phyloP scores from a whole-genome alignment of 2,888 invertebrate species.

The Ennomos erosarius region DNA sequence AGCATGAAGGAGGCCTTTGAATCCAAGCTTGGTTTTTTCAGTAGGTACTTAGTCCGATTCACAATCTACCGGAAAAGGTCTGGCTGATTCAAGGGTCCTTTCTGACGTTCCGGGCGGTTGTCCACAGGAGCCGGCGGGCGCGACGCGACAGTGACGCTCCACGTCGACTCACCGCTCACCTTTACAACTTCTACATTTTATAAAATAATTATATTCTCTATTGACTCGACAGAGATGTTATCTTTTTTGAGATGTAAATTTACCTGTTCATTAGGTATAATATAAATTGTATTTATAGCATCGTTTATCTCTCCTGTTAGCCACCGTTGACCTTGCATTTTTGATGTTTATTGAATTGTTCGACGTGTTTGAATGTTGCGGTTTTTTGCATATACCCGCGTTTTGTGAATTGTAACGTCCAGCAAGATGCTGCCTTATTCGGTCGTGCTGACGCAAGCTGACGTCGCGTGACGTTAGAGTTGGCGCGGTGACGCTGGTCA shows the following conservation, averaged over 20 bases:
- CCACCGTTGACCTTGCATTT: conserved; percentile 76
- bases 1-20: too few relatives aligned
- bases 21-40: too few relatives aligned
- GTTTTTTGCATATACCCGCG: conserved; percentile 43
- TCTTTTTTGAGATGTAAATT: conserved; percentile 83
- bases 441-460: conserved; percentile 15
- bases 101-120: conserved; percentile 29
- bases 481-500: neutral
- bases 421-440: conserved; percentile 27
- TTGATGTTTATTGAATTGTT: conserved; percentile 77
- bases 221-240: conserved; percentile 71
- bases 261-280: conserved; percentile 74
- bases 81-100: too few relatives aligned
- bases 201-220: conserved; percentile 72
- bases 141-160: conserved; percentile 62
- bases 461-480: conserved; percentile 11
- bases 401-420: conserved; percentile 25
- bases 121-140: conserved; percentile 10
- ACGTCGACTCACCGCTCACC: conserved; percentile 39
- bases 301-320: conserved; percentile 77
- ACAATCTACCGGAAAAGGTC: too few relatives aligned
- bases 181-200: conserved; percentile 61
- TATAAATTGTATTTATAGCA: conserved; percentile 72
- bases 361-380: conserved; percentile 57
- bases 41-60: too few relatives aligned